phyloP scores from a whole-genome alignment of 1,140 invertebrate genomes.

The Rhopalosiphum maidis region DNA sequence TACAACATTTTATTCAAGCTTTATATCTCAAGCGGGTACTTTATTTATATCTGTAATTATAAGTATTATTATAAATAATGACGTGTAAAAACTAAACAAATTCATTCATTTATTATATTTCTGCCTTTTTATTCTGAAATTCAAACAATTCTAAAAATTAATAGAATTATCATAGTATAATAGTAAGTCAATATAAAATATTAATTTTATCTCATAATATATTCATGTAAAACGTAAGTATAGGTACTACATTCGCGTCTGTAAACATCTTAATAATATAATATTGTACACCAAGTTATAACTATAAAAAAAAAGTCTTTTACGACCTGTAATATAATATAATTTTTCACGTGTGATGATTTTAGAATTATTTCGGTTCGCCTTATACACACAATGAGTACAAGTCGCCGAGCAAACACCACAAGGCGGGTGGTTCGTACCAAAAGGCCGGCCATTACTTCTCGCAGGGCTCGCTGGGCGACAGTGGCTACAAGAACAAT shows the following conservation, averaged over 20 bases:
- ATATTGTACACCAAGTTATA: too few relatives aligned
- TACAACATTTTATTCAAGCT: background rate
- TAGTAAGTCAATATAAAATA: too few relatives aligned
- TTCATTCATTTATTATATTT: background rate
- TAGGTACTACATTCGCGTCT: too few relatives aligned
- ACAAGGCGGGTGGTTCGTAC: conserved; percentile 64
- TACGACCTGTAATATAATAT: background rate
- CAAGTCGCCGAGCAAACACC: conserved; percentile 39
- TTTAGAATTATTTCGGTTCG: conserved; percentile 27
- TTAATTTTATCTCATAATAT: too few relatives aligned
- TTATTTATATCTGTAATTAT: background rate
- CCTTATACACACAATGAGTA: conserved; percentile 52
- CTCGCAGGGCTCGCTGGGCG: conserved; percentile 66
- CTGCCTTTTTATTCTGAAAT: background rate
- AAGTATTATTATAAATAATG: too few relatives aligned
- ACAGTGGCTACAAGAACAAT: conserved; percentile 68
- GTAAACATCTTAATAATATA: too few relatives aligned
- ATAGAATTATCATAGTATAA: background rate
- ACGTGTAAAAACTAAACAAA: background rate
- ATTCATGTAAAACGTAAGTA: too few relatives aligned
- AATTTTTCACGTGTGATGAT: background rate
- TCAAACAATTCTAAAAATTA: background rate
- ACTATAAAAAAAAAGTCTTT: background rate
- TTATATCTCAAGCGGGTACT: background rate
- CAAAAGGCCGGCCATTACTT: conserved; percentile 65